Evolutionary conservation across 2,888 invertebrate genomes (phyloP), one percentile per base, ranked within the genome.

Genomic region (Chloroclystis v-ata): DNA sequence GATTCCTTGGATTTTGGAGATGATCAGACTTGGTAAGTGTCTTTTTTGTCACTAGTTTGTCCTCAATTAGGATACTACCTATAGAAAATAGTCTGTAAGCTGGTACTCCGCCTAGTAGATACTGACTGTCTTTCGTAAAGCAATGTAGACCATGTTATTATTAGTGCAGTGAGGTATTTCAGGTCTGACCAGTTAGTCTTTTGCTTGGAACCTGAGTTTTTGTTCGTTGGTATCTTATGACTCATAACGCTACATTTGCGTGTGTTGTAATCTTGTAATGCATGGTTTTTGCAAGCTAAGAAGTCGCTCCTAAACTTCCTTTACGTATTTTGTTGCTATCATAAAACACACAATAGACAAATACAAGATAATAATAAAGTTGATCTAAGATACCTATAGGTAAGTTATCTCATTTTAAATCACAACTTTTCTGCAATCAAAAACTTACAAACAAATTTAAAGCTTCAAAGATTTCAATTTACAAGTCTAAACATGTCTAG

Each of bases 21-120:
- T 75, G 84, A 89, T 69, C 90, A 91, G 79, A 89, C 89, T 59
- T 91, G 91, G 91, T 91, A 68, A 82, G 89, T 71, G 54, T 47
- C 11, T 35, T 26, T 43, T 5, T 37, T 44, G 26, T 50, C 20
- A 43, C 38, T 41, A 40, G 45, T n/a, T n/a, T n/a, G n/a, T n/a
- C n/a, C n/a, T n/a, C n/a, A n/a, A n/a, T n/a, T n/a, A n/a, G n/a
- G n/a, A n/a, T n/a, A n/a, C n/a, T n/a, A n/a, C n/a, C n/a, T n/a
- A n/a, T n/a, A n/a, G n/a, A n/a, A n/a, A n/a, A n/a, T n/a, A n/a
- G n/a, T n/a, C n/a, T n/a, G n/a, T n/a, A n/a, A n/a, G n/a, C n/a
- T n/a, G n/a, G n/a, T n/a, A n/a, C n/a, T n/a, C n/a, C n/a, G n/a
- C n/a, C n/a, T n/a, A n/a, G n/a, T n/a, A n/a, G n/a, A 20, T 5